These are phyloP conservation scores for Anguilla anguilla DNA, from an alignment of 2,797 vertebrate species.

Conservation along the genomic window DNA sequence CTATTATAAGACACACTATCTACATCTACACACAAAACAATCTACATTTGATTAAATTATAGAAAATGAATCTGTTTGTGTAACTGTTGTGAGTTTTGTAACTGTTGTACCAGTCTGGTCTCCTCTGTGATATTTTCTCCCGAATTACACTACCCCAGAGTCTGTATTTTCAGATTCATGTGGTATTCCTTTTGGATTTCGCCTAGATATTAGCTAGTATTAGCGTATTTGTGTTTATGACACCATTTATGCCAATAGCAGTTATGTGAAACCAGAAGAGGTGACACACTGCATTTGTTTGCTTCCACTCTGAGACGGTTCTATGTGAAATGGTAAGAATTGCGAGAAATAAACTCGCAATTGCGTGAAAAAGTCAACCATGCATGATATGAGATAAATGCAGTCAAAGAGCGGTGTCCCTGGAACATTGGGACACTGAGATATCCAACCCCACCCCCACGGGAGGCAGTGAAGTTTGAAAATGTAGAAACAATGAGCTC, in stretches of 20 bases:
- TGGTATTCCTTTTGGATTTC: background rate
- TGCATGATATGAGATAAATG: background rate
- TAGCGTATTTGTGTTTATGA: too few species aligned
- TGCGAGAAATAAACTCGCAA: too few species aligned
- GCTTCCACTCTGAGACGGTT: too few species aligned
- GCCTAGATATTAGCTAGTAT: too few species aligned
- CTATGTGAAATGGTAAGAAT: too few species aligned
- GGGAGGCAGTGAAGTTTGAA: slow-evolving; percentile 10
- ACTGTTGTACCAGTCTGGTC: background rate
- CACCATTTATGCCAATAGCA: too few species aligned
- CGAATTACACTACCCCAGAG: background rate
- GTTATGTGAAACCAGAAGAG: too few species aligned
- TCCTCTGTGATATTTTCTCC: background rate
- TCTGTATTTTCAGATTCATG: background rate
- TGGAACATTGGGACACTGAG: background rate
- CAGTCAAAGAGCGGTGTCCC: background rate
- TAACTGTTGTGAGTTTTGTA: too few species aligned
- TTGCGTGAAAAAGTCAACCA: background rate
- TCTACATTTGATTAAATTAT: background rate
- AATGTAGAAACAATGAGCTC: slow-evolving; percentile 7
- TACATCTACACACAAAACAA: background rate
- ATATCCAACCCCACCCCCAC: slow-evolving; percentile 9
- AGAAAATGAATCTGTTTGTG: background rate
- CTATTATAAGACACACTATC: background rate
- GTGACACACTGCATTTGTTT: too few species aligned